Percentiles rank a stretch among this genome's conserved stretches.
Evolutionary conservation across 2,113 vertebrate species (phyloP).

Genomic region (Hiodon alosoides): DNA sequence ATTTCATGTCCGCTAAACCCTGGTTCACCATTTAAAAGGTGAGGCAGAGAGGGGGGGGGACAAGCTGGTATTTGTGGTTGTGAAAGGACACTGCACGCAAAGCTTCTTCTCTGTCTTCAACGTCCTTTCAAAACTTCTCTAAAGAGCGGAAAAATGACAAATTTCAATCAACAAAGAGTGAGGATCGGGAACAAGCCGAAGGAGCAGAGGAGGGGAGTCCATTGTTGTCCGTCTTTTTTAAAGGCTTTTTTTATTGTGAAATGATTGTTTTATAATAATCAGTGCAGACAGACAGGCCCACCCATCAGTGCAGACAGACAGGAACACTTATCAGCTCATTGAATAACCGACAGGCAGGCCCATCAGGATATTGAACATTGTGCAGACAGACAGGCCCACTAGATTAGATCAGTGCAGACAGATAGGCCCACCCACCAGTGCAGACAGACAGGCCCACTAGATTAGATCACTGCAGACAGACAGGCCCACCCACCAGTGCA

Average conservation of each 20-base stretch:
- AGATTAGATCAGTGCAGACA: conserved; percentile 36
- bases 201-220: conserved; percentile 54
- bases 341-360: conserved; percentile 67
- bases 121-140: conserved; percentile 68
- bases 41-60: conserved; percentile 30
- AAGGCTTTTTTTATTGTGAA: conserved; percentile 47
- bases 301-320: too few relatives aligned
- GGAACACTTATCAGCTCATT: too few relatives aligned
- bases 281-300: too few relatives aligned
- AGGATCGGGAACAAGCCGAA: conserved; percentile 83
- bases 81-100: conserved; percentile 73
- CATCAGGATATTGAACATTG: conserved; percentile 93
- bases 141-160: conserved; percentile 92
- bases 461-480: too few relatives aligned
- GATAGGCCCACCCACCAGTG: too few relatives aligned
- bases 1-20: conserved; percentile 82
- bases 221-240: conserved; percentile 50
- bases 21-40: conserved; percentile 84
- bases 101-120: conserved; percentile 76
- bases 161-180: conserved; percentile 82
- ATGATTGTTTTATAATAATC: conserved; percentile 67
- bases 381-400: conserved; percentile 79
- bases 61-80: conserved; percentile 63
- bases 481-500: too few relatives aligned
- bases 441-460: too few relatives aligned